Evolutionary conservation across 2,888 invertebrate genomes (phyloP), one percentile per base, ranked within the genome.

Genomic region (Drosophila sordidapex): DNA sequence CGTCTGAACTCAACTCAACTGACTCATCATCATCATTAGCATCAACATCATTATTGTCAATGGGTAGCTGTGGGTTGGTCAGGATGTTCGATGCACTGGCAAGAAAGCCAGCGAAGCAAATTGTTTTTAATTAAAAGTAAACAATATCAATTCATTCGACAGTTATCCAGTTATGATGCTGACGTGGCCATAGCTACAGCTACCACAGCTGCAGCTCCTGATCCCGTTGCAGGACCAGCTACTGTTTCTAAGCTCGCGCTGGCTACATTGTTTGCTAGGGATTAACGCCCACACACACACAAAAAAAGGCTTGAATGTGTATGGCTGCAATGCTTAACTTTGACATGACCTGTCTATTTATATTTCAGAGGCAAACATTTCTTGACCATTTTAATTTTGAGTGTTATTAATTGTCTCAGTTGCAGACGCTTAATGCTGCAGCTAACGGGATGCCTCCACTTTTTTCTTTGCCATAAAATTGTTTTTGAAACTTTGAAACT

Each of bases 121-220:
- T 85, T 87, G 87, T 87, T 87, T 87, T 87, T 87, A 87, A 87
- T 87, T 87, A 87, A 87, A 87, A 88, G 87, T 81, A 88, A 88
- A 87, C 87, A 87, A 89, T 87, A 87, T 87, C 89, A 87, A 82
- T 88, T 87, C 89, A 83, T 87, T 88, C 87, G 87, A 87, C 87
- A 87, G 87, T 87, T 88, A 87, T 87, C 87, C 87, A 83, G 85
- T 85, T 88, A 87, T 86, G 74, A 72, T 86, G 84, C 82, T 82
- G 81, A 82, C 84, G 81, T 67, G 59, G 82, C 70, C 65, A 29
- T 58, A 51, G 51, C 51, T 60, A 15, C 31, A 48, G 35, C 58
- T 4, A 11, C 48, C 53, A 5, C 43, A 48, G 58, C 60, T 57
- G 31, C 38, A 60, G 38, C 53, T 56, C 40, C 21, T 33, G 33